A percentile compares a stretch with the other conserved stretches of the same genome.
These are phyloP conservation scores for Drepanosiphum platanoidis DNA, from an alignment of 2,888 invertebrate genomes.

Conservation along the genomic window DNA sequence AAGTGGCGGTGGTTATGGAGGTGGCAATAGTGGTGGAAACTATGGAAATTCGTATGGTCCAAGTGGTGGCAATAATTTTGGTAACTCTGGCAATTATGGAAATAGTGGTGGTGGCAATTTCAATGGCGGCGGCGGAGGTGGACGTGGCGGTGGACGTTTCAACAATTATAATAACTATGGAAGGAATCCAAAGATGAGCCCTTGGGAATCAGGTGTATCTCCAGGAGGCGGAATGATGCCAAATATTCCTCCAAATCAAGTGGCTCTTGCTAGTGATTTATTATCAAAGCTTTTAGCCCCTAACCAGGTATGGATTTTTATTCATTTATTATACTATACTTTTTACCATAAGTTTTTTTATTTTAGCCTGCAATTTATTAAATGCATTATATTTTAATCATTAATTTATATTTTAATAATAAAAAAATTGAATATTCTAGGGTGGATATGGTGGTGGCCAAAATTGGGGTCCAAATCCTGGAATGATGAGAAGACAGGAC, in stretches of 20 bases:
- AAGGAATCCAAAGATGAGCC: constrained; percentile 51
- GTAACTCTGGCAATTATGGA: constrained; percentile 22
- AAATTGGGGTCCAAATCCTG: constrained; percentile 54
- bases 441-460: constrained; percentile 51
- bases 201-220: constrained; percentile 57
- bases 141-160: constrained; percentile 32
- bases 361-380: neutral
- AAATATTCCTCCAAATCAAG: constrained; percentile 57
- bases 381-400: neutral
- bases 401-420: too few species aligned
- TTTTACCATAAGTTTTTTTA: too few species aligned
- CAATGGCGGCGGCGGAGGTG: neutral
- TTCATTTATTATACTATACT: too few species aligned
- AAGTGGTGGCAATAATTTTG: constrained; percentile 23
- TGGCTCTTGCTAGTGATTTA: constrained; percentile 56
- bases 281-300: constrained; percentile 49
- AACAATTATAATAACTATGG: constrained; percentile 43
- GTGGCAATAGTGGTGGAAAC: constrained; percentile 6
- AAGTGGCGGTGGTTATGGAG: constrained; percentile 41
- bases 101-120: constrained; percentile 14
- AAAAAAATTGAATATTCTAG: neutral
- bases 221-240: constrained; percentile 58
- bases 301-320: constrained; percentile 32
- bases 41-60: constrained; percentile 43
- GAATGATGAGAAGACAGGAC: constrained; percentile 57